Percentiles rank a stretch among this genome's conserved stretches.
phyloP scores from a whole-genome alignment of 2,888 invertebrate species.

The Octodonta nipae region DNA sequence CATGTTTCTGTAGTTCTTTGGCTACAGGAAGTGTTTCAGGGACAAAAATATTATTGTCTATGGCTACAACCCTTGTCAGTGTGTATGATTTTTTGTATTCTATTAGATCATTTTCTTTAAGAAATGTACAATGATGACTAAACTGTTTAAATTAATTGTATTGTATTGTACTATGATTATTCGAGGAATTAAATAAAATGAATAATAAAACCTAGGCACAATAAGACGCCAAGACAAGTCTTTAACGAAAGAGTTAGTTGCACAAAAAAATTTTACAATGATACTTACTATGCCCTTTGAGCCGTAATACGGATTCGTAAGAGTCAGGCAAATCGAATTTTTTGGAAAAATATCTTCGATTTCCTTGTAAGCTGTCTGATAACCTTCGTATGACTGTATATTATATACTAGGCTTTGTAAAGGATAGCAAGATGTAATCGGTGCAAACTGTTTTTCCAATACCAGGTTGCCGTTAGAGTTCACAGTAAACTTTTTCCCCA shows the following conservation, averaged over 20 bases:
- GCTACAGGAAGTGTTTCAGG: too few relatives aligned
- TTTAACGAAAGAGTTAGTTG: conserved; percentile 1
- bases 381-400: conserved; percentile 36
- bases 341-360: conserved; percentile 54
- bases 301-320: conserved; percentile 67
- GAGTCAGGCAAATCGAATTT: conserved; percentile 58
- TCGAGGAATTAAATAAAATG: too few relatives aligned
- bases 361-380: conserved; percentile 27
- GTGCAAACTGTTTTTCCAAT: conserved; percentile 61
- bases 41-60: too few relatives aligned
- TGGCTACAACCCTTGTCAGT: too few relatives aligned
- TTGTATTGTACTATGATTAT: too few relatives aligned
- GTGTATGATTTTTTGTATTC: too few relatives aligned
- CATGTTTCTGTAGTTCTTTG: too few relatives aligned
- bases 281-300: conserved; percentile 54
- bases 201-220: too few relatives aligned
- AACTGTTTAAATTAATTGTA: too few relatives aligned
- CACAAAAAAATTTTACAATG: conserved; percentile 1
- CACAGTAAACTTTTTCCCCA: conserved; percentile 52
- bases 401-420: conserved; percentile 52
- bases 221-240: too few relatives aligned
- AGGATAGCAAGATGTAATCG: conserved; percentile 49
- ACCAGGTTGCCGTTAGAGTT: conserved; percentile 48
- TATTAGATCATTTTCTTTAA: too few relatives aligned
- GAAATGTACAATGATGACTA: too few relatives aligned